These are phyloP conservation scores for Oedothorax gibbosus DNA, from an alignment of 1,140 invertebrate genomes.

Conservation along the genomic window DNA sequence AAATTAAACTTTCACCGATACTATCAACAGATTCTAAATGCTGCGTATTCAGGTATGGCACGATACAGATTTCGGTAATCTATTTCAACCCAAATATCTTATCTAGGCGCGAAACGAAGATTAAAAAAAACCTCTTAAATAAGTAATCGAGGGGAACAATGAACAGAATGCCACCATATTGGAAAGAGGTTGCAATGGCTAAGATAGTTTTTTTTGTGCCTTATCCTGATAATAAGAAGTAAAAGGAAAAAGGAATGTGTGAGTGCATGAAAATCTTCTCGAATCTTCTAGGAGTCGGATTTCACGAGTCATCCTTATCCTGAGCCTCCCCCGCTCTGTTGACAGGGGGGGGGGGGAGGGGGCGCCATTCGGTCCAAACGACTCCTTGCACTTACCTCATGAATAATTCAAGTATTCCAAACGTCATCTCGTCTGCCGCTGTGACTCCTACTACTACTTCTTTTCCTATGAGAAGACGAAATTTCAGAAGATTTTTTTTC, in stretches of 20 bases:
- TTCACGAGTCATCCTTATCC: conserved; percentile 60
- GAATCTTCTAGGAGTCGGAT: conserved; percentile 57
- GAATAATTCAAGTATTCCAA: conserved; percentile 54
- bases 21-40: too few species aligned
- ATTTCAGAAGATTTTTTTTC: conserved; percentile 58
- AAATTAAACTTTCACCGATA: too few species aligned
- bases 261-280: conserved; percentile 51
- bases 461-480: conserved; percentile 7
- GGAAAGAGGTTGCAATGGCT: too few species aligned
- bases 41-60: too few species aligned
- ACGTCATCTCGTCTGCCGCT: conserved; percentile 59
- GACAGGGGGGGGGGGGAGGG: conserved; percentile 35
- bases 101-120: too few species aligned
- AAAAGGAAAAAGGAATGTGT: conserved; percentile 11
- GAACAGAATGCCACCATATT: too few species aligned
- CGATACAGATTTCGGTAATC: too few species aligned
- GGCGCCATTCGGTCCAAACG: conserved; percentile 59
- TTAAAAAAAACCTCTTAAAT: too few species aligned
- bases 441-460: conserved; percentile 54
- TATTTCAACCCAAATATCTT: too few species aligned
- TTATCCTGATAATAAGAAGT: neutral
- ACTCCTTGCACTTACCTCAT: conserved; percentile 56
- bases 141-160: conserved; percentile 19
- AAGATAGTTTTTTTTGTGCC: neutral
- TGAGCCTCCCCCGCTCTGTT: conserved; percentile 50